Percentiles rank a stretch among this genome's conserved stretches.
phyloP scores from a whole-genome alignment of 2,888 invertebrate species.

The Lydus trimaculatus region DNA sequence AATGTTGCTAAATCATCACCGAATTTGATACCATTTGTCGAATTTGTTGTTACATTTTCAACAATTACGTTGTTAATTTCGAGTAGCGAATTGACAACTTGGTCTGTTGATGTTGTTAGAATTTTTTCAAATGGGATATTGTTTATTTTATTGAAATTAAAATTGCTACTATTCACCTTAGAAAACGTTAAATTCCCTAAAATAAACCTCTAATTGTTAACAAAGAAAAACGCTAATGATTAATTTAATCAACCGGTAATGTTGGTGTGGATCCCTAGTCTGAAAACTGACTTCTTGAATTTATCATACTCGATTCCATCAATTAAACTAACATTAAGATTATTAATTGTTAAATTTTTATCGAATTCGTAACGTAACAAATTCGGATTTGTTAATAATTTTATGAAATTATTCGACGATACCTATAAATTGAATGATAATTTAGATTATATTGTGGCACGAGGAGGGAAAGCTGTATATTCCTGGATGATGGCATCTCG shows the following conservation, averaged over 20 bases:
- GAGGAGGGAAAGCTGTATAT: neutral
- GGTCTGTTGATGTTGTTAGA: slow-evolving; percentile 52
- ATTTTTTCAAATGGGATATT: slow-evolving; percentile 38
- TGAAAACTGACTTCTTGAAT: slow-evolving; percentile 50
- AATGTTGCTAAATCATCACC: slow-evolving; percentile 39
- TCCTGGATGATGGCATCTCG: too few relatives aligned
- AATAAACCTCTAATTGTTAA: slow-evolving; percentile 21
- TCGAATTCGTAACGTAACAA: slow-evolving; percentile 35
- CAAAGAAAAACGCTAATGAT: slow-evolving; percentile 1
- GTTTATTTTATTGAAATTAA: slow-evolving; percentile 39
- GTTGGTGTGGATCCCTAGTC: slow-evolving; percentile 38
- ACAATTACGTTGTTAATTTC: slow-evolving; percentile 43
- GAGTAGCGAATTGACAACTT: slow-evolving; percentile 47
- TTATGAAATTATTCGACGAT: slow-evolving; percentile 17
- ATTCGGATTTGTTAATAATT: slow-evolving; percentile 23
- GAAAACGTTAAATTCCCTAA: slow-evolving; percentile 44
- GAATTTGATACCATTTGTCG: slow-evolving; percentile 48
- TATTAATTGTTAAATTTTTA: slow-evolving; percentile 43
- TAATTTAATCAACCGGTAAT: slow-evolving; percentile 40
- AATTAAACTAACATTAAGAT: slow-evolving; percentile 50
- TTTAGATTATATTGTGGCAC: neutral
- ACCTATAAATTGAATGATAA: slow-evolving; percentile 26
- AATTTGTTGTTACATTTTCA: slow-evolving; percentile 38
- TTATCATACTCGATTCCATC: slow-evolving; percentile 51
- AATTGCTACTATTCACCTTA: slow-evolving; percentile 35